Evolutionary conservation across 2,888 invertebrate species (phyloP).

Genomic region (Prosapia bicincta): DNA sequence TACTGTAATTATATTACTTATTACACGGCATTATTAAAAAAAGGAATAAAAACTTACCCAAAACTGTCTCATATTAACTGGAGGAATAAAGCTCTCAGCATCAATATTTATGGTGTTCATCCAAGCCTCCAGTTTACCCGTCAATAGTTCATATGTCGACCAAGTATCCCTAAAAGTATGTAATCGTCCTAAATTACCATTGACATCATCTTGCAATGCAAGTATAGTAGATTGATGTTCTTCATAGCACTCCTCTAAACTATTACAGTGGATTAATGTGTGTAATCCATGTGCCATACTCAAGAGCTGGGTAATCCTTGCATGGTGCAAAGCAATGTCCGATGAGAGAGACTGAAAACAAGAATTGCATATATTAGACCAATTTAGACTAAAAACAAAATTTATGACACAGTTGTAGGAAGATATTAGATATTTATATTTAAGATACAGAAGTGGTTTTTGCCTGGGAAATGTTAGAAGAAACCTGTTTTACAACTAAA

Average conservation of each 20-base stretch:
- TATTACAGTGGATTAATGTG: conserved; percentile 69
- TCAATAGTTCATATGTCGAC: conserved; percentile 68
- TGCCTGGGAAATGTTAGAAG: too few relatives aligned
- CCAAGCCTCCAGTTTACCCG: conserved; percentile 73
- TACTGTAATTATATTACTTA: too few relatives aligned
- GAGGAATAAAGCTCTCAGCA: conserved; percentile 48
- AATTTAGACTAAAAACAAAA: too few relatives aligned
- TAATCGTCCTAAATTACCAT: conserved; percentile 65
- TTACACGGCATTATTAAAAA: not conserved
- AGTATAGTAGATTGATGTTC: conserved; percentile 67
- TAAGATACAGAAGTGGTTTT: too few relatives aligned
- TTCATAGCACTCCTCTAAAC: conserved; percentile 69
- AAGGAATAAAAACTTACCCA: conserved; percentile 55
- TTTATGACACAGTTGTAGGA: too few relatives aligned
- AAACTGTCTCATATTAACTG: conserved; percentile 73
- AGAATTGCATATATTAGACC: too few relatives aligned
- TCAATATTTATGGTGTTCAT: conserved; percentile 67
- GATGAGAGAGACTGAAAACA: conserved; percentile 61
- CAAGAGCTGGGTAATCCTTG: conserved; percentile 69
- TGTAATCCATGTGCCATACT: conserved; percentile 70
- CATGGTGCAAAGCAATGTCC: conserved; percentile 77
- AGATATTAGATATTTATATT: too few relatives aligned
- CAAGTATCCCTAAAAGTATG: conserved; percentile 75
- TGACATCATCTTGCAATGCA: conserved; percentile 72
- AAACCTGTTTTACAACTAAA: too few relatives aligned